Evolutionary conservation across 2,797 vertebrate genomes (phyloP).

Genomic region (Micrastur ruficollis): DNA sequence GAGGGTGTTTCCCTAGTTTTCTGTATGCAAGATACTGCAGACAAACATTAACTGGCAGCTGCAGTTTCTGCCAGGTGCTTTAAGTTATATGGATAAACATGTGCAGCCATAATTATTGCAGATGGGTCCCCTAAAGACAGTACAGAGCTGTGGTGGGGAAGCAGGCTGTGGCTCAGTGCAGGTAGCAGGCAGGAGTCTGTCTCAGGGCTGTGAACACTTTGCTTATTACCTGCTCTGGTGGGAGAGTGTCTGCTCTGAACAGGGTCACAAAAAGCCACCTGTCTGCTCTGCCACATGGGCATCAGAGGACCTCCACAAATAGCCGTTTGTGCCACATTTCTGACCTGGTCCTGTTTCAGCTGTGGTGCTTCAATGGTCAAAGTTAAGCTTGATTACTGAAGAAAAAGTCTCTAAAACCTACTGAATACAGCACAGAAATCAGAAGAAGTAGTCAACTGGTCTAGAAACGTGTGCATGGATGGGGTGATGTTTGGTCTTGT

Average conservation of each 20-base stretch:
- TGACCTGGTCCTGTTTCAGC: background rate
- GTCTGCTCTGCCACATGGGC: background rate
- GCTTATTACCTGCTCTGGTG: background rate
- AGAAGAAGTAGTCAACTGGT: background rate
- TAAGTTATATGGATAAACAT: background rate
- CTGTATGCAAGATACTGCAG: background rate
- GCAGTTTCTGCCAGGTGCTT: background rate
- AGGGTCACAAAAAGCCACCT: background rate
- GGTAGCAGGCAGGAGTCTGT: background rate
- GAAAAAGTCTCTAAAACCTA: background rate
- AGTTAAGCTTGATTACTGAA: background rate
- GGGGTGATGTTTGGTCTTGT: background rate
- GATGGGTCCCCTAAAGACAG: background rate
- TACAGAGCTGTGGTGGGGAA: background rate
- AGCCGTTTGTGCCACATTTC: background rate
- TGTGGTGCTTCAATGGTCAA: background rate
- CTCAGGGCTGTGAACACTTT: background rate
- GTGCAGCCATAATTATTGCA: background rate
- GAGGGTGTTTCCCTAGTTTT: background rate
- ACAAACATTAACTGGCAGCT: background rate
- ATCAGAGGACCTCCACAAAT: background rate
- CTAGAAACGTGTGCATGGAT: fast-evolving
- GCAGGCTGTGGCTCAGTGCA: background rate
- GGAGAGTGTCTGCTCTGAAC: background rate
- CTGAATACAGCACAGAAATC: background rate